A percentile compares a stretch with the other conserved stretches of the same genome.
These are phyloP conservation scores for Saguinus oedipus DNA, from an alignment of 2,797 vertebrate genomes.

Conservation along the genomic window DNA sequence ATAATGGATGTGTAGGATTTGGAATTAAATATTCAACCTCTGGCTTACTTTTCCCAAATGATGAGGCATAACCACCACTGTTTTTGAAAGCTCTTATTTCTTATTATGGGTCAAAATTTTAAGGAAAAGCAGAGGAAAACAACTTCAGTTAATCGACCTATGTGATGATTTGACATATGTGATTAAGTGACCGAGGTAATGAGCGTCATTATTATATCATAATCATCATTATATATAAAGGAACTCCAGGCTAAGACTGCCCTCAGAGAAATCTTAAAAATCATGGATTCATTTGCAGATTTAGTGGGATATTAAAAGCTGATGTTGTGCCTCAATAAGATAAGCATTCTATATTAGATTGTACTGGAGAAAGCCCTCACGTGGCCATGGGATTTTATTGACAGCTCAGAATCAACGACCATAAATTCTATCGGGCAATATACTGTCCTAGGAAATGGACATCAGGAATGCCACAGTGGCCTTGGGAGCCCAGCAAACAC, in stretches of 20 bases:
- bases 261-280: slow-evolving; percentile 55
- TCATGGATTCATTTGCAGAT: slow-evolving; percentile 55
- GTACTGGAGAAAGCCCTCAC: slow-evolving; percentile 15
- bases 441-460: background rate
- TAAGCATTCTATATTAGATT: slow-evolving; percentile 45
- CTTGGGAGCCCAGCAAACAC: background rate
- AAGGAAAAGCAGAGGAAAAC: slow-evolving; percentile 37
- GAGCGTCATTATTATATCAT: background rate
- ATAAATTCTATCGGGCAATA: background rate
- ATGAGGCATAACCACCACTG: background rate
- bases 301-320: slow-evolving; percentile 57
- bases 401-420: slow-evolving; percentile 39
- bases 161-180: background rate
- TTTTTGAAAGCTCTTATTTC: slow-evolving; percentile 9
- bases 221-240: background rate
- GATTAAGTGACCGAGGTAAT: slow-evolving; percentile 9
- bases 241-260: slow-evolving; percentile 4
- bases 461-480: background rate
- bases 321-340: slow-evolving; percentile 57
- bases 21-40: slow-evolving; percentile 62
- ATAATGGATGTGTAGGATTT: background rate
- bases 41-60: slow-evolving; percentile 42
- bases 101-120: background rate
- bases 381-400: slow-evolving; percentile 52
- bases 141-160: background rate